Base-by-base conservation (phyloP, 2,797 vertebrate species). In the Hephaestus fuliginosus region DNA sequence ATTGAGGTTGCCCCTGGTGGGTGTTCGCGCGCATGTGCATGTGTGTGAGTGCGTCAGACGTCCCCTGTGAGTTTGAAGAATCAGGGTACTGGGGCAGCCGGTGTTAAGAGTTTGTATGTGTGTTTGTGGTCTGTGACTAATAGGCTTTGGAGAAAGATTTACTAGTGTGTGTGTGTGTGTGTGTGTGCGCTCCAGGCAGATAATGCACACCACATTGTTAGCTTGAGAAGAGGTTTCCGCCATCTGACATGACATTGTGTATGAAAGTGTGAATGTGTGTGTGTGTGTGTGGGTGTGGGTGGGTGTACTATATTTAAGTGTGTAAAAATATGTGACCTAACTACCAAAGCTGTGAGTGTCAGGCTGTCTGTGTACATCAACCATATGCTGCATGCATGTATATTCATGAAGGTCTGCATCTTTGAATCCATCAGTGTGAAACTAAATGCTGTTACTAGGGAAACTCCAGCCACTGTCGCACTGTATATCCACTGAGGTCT, bases 51-150 rank as follows among this genome's bases (percentile, higher is more conserved):
- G 83, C 39, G 46, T 88, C 79, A 82, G 58, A 74, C 65, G 43
- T 82, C 87, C 82, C 87, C 36, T 67, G 78, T 66, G 89, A 81
- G 56, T 80, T 84, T 70, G 69, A 67, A 76, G 82, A 94, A 89
- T 82, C 74, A 86, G 92, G 89, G 88, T 89, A 93, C 64, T 92
- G 83, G 92, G 89, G 69, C 92, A 90, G 82, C 84, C 44, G 8
- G 25, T 84, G 81, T 76, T 76, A 33, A 36, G 66, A 85, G 57
- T 80, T 78, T 83, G 71, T 78, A 18, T 63, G 70, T 79, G 64
- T 84, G 80, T 81, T 77, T 91, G 82, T 83, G 84, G 71, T 86
- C 44, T 86, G 84, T 89, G 75, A 88, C 85, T 89, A 90, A 92
- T 85, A 85, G 76, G 74, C 82, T 63, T 70, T 44, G 5, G 66